Conservation (phyloP, 2,888 invertebrate species). For the Resseliella maxima region DNA sequence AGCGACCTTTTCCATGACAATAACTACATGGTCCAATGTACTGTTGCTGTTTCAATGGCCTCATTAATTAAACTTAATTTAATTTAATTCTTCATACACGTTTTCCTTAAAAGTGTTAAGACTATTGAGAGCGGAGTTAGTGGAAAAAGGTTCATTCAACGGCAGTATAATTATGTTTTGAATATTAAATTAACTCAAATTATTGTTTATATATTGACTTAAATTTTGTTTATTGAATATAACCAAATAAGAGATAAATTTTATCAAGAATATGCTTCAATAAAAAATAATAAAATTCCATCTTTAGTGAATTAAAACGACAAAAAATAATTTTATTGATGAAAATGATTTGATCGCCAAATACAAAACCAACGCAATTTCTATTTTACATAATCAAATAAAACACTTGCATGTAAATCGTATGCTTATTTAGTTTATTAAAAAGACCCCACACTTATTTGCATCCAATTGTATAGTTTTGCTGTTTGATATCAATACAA, state of each 20-base stretch:
- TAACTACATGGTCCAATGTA: background rate
- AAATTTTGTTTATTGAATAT: too few relatives aligned
- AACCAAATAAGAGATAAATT: too few relatives aligned
- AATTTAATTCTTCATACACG: too few relatives aligned
- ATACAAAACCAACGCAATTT: conserved; percentile 9
- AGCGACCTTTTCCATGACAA: conserved; percentile 1
- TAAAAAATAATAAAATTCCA: background rate
- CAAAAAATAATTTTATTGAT: too few relatives aligned
- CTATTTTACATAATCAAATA: background rate
- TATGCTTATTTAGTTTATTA: background rate
- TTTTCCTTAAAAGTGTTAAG: too few relatives aligned
- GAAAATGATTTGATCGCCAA: background rate
- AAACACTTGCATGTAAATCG: background rate
- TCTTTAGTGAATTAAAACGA: background rate
- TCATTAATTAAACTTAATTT: too few relatives aligned
- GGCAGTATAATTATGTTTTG: too few relatives aligned
- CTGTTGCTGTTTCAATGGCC: background rate
- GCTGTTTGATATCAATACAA: background rate
- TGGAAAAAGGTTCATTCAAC: too few relatives aligned
- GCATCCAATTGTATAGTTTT: background rate
- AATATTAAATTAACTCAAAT: too few relatives aligned
- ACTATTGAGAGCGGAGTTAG: too few relatives aligned
- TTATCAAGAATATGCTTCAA: too few relatives aligned
- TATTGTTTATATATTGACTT: too few relatives aligned
- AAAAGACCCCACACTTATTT: background rate